Base-by-base conservation (phyloP, 2,113 vertebrate genomes). In the Puntigrus tetrazona region DNA sequence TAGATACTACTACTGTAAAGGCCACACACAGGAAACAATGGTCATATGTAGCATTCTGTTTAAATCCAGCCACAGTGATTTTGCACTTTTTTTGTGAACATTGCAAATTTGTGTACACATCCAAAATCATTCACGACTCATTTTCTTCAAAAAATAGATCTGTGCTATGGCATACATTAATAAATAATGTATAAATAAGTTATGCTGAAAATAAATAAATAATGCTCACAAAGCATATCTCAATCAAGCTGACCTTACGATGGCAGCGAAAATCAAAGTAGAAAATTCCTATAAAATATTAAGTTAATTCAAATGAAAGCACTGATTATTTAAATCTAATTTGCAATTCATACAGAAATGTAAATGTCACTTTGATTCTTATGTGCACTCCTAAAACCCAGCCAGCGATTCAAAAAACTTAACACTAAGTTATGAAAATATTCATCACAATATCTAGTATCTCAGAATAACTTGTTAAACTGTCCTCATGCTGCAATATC, bases 61-160 rank as follows among this genome's bases (percentile, higher is more conserved):
- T 7, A 43, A 67, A 43, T n/a, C 5, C 70, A 72, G 22, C 36
- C 25, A 72, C 69, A 73, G 38, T 25, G 38, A 25, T 27, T 73
- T 73, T 73, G 38, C 52, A 59, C 22, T 78, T 10, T 36, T 57
- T 77, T 55, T 9, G 55, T 27, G 20, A 61, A 43, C 55, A 36
- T 25, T 45, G 43, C 25, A 20, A 41, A 52, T 5, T 7, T 59
- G 13, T 69, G 52, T 78, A 43, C 7, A 61, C n/a, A 61, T 61
- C n/a, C 52, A 16, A 59, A 43, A 41, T 78, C 20, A 78, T 59
- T 4, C 7, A 41, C 14, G 59, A 79, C 1, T 18, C 0, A 65
- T 43, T 61, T 74, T 85, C 52, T 76, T 76, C 25, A 76, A 76
- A 84, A n/a, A 84, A 77, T 57, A 77, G 10, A 77, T 78, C 1